Percentiles rank a stretch among this genome's conserved stretches.
Evolutionary conservation across 1,140 invertebrate species (phyloP).

Genomic region (Agrilus planipennis): DNA sequence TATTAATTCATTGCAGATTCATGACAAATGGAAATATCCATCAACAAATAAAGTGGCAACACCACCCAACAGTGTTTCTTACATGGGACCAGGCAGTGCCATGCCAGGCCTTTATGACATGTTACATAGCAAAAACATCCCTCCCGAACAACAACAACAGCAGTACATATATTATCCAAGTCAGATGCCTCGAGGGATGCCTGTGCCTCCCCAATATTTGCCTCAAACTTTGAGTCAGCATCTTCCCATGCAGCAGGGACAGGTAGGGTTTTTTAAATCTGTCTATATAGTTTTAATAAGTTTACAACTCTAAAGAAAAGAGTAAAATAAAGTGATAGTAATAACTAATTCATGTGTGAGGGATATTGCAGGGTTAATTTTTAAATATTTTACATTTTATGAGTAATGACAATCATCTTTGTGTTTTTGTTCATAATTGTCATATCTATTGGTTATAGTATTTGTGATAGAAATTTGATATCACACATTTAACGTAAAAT

Average conservation of each 20-base stretch:
- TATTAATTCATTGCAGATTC: slow-evolving; percentile 51
- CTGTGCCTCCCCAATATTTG: slow-evolving; percentile 49
- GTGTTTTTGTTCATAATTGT: too few species aligned
- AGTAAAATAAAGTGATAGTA: too few species aligned
- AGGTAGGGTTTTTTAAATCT: slow-evolving; percentile 15
- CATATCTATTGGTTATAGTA: too few species aligned
- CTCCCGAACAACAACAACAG: too few species aligned
- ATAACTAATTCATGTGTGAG: too few species aligned
- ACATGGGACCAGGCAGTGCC: slow-evolving; percentile 38
- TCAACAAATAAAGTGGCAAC: slow-evolving; percentile 34
- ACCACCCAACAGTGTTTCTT: slow-evolving; percentile 49
- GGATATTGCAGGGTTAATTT: too few species aligned
- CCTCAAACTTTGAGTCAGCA: slow-evolving; percentile 47
- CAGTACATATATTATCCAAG: slow-evolving; percentile 52
- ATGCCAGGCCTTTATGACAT: slow-evolving; percentile 42
- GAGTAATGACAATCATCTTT: too few species aligned
- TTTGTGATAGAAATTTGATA: too few species aligned
- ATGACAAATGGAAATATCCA: slow-evolving; percentile 57
- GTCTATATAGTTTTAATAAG: too few species aligned
- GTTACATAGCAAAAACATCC: slow-evolving; percentile 40
- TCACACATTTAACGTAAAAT: too few species aligned
- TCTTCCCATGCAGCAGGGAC: slow-evolving; percentile 33
- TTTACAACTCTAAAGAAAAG: too few species aligned
- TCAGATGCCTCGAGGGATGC: slow-evolving; percentile 48
- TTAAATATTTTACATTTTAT: too few species aligned